These are phyloP conservation scores for Pseudopleuronectes americanus DNA, from an alignment of 2,797 vertebrate genomes.

Conservation along the genomic window DNA sequence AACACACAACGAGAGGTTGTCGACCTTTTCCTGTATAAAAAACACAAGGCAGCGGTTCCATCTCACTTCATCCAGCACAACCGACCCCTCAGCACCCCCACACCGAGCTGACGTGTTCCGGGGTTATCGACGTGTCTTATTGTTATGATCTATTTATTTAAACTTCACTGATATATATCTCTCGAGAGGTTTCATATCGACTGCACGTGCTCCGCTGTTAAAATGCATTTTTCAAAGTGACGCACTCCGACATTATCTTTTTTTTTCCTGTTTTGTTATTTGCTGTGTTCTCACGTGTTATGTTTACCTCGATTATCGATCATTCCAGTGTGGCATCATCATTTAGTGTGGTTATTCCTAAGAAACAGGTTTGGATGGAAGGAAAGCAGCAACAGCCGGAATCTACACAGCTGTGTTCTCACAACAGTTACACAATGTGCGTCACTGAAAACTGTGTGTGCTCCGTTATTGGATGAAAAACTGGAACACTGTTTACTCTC, in stretches of 20 bases:
- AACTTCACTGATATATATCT: slow-evolving; percentile 56
- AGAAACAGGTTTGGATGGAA: slow-evolving; percentile 59
- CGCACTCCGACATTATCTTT: slow-evolving; percentile 52
- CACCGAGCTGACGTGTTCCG: slow-evolving; percentile 45
- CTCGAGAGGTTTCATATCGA: slow-evolving; percentile 55
- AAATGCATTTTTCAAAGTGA: slow-evolving; percentile 50
- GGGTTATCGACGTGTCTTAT: slow-evolving; percentile 67
- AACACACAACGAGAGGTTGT: too few species aligned
- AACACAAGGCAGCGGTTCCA: slow-evolving; percentile 9
- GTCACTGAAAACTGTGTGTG: slow-evolving; percentile 36
- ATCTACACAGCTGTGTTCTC: slow-evolving; percentile 33
- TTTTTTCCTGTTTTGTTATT: slow-evolving; percentile 51
- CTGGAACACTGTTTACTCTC: slow-evolving; percentile 76
- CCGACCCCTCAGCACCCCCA: slow-evolving; percentile 42
- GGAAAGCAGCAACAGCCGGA: slow-evolving; percentile 34
- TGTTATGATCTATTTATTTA: slow-evolving; percentile 75
- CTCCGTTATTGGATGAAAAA: slow-evolving; percentile 59
- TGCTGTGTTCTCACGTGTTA: slow-evolving; percentile 68
- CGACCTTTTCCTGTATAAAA: slow-evolving; percentile 32
- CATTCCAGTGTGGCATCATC: slow-evolving; percentile 63
- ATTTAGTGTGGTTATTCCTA: slow-evolving; percentile 56
- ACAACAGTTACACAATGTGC: slow-evolving; percentile 22
- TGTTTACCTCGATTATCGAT: slow-evolving; percentile 63
- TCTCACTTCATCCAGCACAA: slow-evolving; percentile 23
- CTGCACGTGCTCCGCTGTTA: slow-evolving; percentile 63